Evolutionary conservation across 2,888 invertebrate species (phyloP), one percentile per base, ranked within the genome.

Genomic region (Agonum fuliginosum): DNA sequence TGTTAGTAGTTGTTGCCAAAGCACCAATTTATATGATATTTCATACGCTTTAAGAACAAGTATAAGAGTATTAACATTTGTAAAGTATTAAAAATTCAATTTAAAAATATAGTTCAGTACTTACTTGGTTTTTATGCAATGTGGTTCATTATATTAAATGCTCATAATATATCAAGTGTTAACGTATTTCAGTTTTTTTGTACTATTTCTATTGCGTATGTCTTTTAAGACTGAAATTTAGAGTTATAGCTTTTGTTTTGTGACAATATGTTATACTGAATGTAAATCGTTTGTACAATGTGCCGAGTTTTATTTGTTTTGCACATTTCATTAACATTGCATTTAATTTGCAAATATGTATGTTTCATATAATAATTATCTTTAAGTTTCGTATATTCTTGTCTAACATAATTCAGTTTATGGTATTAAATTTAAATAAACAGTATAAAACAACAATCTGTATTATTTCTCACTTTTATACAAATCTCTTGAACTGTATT

Each of bases 11-110:
- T 82, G 81, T 81, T 80, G 83, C 82, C 81, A 75, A 82, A 81
- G 83, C 83, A 83, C 83, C 82, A 82, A 82, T 83, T 84, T 83
- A 82, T 84, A 82, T 80, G 78, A 83, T 81, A 81, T 83, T 84
- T 84, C 83, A 82, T 84, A 84, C 82, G 84, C 84, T 85, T 85
- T 81, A 80, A 65, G 46, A 81, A 81, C 80, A 80, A 80, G 79
- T 79, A 80, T 54, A 73, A 78, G 65, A 78, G 67, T 69, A 78
- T 74, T 78, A 70, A 78, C 67, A 72, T 78, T 73, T 78, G 67
- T 73, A 73, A 62, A 41, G 43, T 73, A 69, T 74, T 69, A 78
- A 46, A 54, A 54, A 65, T 41, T 12, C 19, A 51, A 34, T 34
- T 46, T 5, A 41, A 41, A n/a, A 41, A n/a, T n/a, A n/a, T 4